These are phyloP conservation scores for Acrobasis consociella DNA, from an alignment of 2,888 invertebrate genomes.

Conservation along the genomic window DNA sequence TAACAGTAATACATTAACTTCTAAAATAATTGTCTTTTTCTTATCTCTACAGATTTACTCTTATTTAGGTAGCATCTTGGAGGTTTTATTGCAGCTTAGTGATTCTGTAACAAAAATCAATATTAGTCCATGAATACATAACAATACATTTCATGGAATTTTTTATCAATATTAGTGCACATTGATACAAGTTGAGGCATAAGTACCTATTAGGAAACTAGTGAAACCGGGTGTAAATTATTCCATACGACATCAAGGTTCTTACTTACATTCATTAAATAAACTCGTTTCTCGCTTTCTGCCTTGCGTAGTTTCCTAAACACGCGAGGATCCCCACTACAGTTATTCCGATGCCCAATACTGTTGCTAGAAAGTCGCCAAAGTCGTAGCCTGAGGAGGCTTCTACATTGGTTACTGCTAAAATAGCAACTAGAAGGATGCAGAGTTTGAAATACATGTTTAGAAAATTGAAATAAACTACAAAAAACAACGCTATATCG, in stretches of 20 bases:
- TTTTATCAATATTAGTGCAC: too few relatives aligned
- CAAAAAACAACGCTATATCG: background rate
- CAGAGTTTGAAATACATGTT: conserved; percentile 66
- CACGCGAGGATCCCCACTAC: conserved; percentile 85
- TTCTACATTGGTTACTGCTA: conserved; percentile 69
- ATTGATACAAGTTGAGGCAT: background rate
- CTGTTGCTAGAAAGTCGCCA: conserved; percentile 86
- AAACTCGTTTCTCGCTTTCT: conserved; percentile 79
- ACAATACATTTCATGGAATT: background rate
- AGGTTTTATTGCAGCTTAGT: background rate
- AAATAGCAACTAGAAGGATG: conserved; percentile 57
- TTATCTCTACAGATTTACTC: background rate
- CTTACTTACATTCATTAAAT: conserved; percentile 58
- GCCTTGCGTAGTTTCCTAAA: conserved; percentile 86
- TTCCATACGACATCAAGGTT: conserved; percentile 22
- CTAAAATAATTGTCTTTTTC: background rate
- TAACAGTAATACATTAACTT: background rate
- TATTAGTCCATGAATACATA: background rate
- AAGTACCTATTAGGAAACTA: background rate
- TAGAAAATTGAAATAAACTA: background rate
- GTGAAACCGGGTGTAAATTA: conserved; percentile 4
- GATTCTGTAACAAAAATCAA: background rate
- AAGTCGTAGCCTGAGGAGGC: conserved; percentile 84
- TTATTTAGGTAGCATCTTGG: background rate
- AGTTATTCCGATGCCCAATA: conserved; percentile 83